Evolutionary conservation across 1,140 invertebrate genomes (phyloP).

Genomic region (Zaprionus capensis): DNA sequence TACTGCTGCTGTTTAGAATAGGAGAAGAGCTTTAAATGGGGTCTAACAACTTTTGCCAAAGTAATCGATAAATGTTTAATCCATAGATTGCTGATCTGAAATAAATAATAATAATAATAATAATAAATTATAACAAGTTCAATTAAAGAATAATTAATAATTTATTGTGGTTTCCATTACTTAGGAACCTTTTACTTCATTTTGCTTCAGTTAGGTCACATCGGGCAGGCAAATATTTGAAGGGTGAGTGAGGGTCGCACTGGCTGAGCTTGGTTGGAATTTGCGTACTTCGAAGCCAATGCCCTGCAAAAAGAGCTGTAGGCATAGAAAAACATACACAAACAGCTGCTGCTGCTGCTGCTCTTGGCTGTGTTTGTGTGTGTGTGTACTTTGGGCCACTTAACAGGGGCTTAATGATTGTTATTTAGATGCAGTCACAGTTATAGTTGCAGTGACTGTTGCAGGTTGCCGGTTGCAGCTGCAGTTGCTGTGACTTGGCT

Average conservation of each 20-base stretch:
- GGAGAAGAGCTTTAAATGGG: no score
- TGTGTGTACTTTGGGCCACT: constrained; percentile 63
- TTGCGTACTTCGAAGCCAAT: constrained; percentile 11
- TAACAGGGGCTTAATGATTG: constrained; percentile 72
- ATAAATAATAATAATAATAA: no score
- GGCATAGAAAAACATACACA: constrained; percentile 7
- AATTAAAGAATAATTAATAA: no score
- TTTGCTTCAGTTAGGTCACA: no score
- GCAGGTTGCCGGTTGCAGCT: constrained; percentile 13
- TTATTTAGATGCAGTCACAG: constrained; percentile 75
- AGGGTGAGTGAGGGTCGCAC: background rate
- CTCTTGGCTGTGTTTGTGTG: constrained; percentile 8
- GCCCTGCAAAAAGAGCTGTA: constrained; percentile 35
- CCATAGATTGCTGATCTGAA: no score
- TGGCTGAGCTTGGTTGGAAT: background rate
- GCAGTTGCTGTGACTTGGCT: constrained; percentile 16
- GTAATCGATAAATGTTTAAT: background rate
- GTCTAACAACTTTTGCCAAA: no score
- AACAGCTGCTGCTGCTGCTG: background rate
- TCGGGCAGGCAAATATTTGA: no score
- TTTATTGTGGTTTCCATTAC: no score
- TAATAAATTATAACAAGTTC: no score
- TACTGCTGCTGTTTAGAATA: no score
- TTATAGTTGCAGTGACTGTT: constrained; percentile 32
- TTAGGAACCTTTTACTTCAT: no score